Percentiles rank a stretch among this genome's conserved stretches.
phyloP scores from a whole-genome alignment of 2,113 vertebrate species.

The Lathamus discolor region DNA sequence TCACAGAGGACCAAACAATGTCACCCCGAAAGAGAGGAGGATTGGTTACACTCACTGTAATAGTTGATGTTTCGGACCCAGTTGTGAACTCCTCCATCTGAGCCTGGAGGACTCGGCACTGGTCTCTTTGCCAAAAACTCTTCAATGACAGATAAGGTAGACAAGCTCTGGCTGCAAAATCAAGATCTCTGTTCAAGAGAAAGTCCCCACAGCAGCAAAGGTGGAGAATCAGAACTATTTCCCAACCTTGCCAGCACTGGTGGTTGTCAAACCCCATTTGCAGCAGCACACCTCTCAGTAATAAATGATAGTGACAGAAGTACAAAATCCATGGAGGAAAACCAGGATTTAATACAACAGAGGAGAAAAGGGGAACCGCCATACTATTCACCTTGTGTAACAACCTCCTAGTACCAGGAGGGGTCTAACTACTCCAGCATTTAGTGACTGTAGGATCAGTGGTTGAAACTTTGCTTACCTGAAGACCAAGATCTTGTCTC shows the following conservation, averaged over 20 bases:
- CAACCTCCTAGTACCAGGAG: not conserved
- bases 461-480: constrained; percentile 77
- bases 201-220: not conserved
- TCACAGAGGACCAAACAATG: not conserved
- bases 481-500: constrained; percentile 96
- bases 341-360: not conserved
- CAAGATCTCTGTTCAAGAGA: constrained; percentile 44
- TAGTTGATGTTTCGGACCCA: constrained; percentile 95
- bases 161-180: constrained; percentile 91
- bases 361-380: not conserved
- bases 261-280: not conserved
- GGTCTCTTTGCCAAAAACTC: constrained; percentile 91
- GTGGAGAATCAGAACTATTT: not conserved
- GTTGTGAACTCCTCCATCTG: constrained; percentile 80
- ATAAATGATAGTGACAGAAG: not conserved
- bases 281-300: not conserved
- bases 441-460: not conserved
- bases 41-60: constrained; percentile 86
- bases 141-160: constrained; percentile 95
- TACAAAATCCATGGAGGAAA: not conserved
- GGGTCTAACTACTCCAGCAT: not conserved
- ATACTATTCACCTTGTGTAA: not conserved
- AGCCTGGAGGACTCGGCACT: constrained; percentile 76
- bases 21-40: not conserved
- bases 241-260: not conserved